A percentile compares a stretch with the other conserved stretches of the same genome.
These are phyloP conservation scores for Dromococcyx pavoninus DNA, from an alignment of 2,797 vertebrate genomes.

Conservation along the genomic window DNA sequence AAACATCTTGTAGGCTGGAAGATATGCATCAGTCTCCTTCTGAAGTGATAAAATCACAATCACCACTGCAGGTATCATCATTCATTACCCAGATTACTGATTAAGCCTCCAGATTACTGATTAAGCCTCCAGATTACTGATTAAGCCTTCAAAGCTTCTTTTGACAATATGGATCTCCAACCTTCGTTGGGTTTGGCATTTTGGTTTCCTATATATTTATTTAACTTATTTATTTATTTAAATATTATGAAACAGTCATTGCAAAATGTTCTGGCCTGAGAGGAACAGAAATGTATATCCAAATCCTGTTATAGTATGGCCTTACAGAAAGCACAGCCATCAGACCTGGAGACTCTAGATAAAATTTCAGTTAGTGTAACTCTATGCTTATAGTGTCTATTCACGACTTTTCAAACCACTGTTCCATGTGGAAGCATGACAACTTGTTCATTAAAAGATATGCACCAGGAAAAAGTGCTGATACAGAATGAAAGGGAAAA, in stretches of 20 bases:
- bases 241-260: background rate
- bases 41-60: background rate
- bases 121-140: background rate
- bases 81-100: background rate
- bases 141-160: background rate
- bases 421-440: background rate
- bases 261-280: background rate
- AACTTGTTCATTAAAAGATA: background rate
- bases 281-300: background rate
- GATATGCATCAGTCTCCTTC: background rate
- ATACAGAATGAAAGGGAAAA: background rate
- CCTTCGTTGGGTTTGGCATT: background rate
- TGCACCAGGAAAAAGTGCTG: background rate
- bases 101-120: too few species aligned
- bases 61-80: background rate
- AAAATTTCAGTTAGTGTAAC: background rate
- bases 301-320: background rate
- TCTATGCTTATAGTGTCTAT: background rate
- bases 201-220: fast-evolving
- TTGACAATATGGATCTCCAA: background rate
- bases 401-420: background rate
- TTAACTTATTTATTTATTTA: background rate
- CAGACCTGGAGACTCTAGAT: background rate
- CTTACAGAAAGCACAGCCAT: background rate
- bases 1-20: background rate